Percentiles rank a stretch among this genome's conserved stretches.
These are phyloP conservation scores for Dasypogon diadema DNA, from an alignment of 2,888 invertebrate species.

Conservation along the genomic window DNA sequence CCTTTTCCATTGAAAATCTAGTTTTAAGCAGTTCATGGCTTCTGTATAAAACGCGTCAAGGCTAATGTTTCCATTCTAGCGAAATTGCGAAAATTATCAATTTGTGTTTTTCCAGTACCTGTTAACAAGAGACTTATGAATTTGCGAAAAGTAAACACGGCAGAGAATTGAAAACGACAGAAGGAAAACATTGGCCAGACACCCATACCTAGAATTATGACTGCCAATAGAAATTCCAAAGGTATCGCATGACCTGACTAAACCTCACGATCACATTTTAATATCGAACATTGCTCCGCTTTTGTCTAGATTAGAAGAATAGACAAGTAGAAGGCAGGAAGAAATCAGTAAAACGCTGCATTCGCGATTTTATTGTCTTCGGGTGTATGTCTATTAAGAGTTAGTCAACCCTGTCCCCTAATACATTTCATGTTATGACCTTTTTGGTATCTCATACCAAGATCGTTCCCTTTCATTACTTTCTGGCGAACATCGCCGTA, in stretches of 20 bases:
- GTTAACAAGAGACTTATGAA: conserved; percentile 10
- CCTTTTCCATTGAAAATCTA: too few species aligned
- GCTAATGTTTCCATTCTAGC: background rate
- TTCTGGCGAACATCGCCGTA: conserved; percentile 23
- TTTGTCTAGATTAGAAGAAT: conserved; percentile 25
- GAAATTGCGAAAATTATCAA: conserved; percentile 12
- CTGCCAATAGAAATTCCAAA: conserved; percentile 48
- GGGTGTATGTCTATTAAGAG: conserved; percentile 18
- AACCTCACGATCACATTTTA: conserved; percentile 54
- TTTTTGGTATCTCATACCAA: background rate
- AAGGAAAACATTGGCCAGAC: background rate
- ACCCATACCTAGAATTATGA: conserved; percentile 48
- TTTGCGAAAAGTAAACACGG: conserved; percentile 8
- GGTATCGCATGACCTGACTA: conserved; percentile 52
- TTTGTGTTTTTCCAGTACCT: background rate
- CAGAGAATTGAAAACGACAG: background rate
- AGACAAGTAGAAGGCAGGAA: conserved; percentile 20
- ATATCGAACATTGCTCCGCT: conserved; percentile 47
- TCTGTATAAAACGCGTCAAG: background rate
- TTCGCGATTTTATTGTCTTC: conserved; percentile 46
- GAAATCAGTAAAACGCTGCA: conserved; percentile 21
- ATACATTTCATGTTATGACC: conserved; percentile 51
- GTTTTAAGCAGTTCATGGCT: too few species aligned
- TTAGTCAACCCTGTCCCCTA: conserved; percentile 51
- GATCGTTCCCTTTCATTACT: conserved; percentile 49